phyloP scores from a whole-genome alignment of 2,888 invertebrate species.

The Eumerus sabulonum region DNA sequence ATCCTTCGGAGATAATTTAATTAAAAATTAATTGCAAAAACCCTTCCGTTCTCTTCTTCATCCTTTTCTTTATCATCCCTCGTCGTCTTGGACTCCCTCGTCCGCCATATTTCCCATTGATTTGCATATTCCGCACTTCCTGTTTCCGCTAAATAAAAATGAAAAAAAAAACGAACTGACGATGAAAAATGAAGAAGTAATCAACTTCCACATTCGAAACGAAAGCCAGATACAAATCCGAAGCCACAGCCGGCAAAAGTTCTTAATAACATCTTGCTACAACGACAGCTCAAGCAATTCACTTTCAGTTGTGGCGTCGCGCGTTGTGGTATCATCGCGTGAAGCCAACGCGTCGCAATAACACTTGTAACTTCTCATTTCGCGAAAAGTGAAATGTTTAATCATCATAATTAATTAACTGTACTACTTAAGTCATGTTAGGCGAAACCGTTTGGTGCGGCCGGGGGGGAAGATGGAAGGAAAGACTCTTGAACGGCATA shows the following conservation, averaged over 20 bases:
- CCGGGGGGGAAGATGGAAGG: conserved; percentile 1
- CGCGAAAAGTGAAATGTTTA: conserved; percentile 38
- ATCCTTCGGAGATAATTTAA: conserved; percentile 42
- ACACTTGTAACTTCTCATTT: conserved; percentile 36
- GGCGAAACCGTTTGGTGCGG: too few species aligned
- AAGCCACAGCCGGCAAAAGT: neutral
- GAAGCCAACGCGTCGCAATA: conserved; percentile 20
- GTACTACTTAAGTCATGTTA: conserved; percentile 31
- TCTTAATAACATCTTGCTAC: conserved; percentile 32
- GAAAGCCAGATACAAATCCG: too few species aligned
- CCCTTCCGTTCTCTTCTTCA: conserved; percentile 9
- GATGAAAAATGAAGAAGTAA: too few species aligned
- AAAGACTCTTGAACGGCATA: neutral
- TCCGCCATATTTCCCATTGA: neutral
- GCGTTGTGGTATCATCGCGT: conserved; percentile 3
- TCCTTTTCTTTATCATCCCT: neutral
- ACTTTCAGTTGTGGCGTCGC: conserved; percentile 11
- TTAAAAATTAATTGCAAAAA: conserved; percentile 39
- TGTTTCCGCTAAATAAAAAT: neutral
- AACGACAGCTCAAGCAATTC: conserved; percentile 2
- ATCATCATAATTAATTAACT: conserved; percentile 50
- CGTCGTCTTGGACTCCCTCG: neutral
- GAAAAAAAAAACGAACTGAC: conserved; percentile 2
- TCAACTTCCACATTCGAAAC: too few species aligned
- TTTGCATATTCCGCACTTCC: conserved; percentile 27